These are phyloP conservation scores for Tylochromis polylepis DNA, from an alignment of 2,113 vertebrate genomes.

Conservation along the genomic window DNA sequence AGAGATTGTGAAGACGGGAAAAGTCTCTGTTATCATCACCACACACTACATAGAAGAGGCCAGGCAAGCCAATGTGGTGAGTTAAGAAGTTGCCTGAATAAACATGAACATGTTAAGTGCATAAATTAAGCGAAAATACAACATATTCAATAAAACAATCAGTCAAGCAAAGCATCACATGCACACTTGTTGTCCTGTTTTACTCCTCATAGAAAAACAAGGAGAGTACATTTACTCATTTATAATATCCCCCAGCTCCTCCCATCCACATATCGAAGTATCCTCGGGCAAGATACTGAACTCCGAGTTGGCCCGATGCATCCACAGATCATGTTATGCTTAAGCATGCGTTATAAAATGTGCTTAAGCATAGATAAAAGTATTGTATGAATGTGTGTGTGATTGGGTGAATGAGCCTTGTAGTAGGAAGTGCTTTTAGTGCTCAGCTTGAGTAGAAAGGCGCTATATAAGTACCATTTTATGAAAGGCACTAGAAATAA, in stretches of 20 bases:
- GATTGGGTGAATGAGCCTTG: no score
- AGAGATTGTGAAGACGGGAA: constrained; percentile 74
- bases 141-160: background rate
- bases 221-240: background rate
- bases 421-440: no score
- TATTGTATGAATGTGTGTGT: background rate
- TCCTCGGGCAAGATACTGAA: no score
- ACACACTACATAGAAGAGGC: constrained; percentile 81
- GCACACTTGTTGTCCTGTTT: background rate
- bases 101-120: background rate
- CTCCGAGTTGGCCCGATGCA: background rate
- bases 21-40: constrained; percentile 78
- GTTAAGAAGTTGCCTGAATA: background rate
- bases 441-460: no score
- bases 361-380: background rate
- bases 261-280: no score
- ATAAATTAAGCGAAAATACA: background rate
- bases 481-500: background rate
- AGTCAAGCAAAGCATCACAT: background rate
- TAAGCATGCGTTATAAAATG: no score
- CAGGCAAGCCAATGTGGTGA: constrained; percentile 76
- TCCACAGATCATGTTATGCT: no score
- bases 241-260: background rate
- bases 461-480: background rate
- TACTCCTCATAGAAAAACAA: constrained; percentile 3